phyloP scores from a whole-genome alignment of 2,888 invertebrate species.

The Eudemis profundana region DNA sequence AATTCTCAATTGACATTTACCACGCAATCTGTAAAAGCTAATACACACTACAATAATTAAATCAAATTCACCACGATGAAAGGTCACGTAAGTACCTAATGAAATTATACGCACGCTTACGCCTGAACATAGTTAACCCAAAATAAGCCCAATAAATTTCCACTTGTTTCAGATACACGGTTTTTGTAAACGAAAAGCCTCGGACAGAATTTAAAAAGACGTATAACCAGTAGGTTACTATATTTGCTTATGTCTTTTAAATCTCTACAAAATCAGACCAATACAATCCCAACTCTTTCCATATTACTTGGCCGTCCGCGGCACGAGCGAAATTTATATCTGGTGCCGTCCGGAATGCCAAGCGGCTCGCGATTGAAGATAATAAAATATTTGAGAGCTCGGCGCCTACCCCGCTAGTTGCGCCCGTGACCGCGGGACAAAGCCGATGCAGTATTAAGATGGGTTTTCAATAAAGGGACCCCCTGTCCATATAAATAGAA shows the following conservation, averaged over 20 bases:
- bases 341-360: constrained; percentile 33
- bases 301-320: constrained; percentile 31
- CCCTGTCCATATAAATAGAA: constrained; percentile 29
- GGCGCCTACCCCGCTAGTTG: constrained; percentile 20
- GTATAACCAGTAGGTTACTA: neutral
- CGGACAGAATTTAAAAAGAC: neutral
- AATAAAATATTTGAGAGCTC: constrained; percentile 42
- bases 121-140: neutral
- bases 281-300: constrained; percentile 23
- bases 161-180: neutral
- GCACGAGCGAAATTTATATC: constrained; percentile 44
- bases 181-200: constrained; percentile 13
- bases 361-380: constrained; percentile 37
- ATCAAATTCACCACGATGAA: constrained; percentile 9
- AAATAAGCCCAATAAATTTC: neutral
- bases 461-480: constrained; percentile 37
- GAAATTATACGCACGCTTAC: neutral
- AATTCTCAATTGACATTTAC: too few species aligned
- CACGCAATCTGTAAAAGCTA: neutral
- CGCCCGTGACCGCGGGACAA: constrained; percentile 14
- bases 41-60: neutral
- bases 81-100: too few species aligned
- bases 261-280: neutral
- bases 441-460: constrained; percentile 37
- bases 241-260: constrained; percentile 13